Evolutionary conservation across 2,797 vertebrate species (phyloP), one percentile per base, ranked within the genome.

Genomic region (Pogonophryne albipinna): DNA sequence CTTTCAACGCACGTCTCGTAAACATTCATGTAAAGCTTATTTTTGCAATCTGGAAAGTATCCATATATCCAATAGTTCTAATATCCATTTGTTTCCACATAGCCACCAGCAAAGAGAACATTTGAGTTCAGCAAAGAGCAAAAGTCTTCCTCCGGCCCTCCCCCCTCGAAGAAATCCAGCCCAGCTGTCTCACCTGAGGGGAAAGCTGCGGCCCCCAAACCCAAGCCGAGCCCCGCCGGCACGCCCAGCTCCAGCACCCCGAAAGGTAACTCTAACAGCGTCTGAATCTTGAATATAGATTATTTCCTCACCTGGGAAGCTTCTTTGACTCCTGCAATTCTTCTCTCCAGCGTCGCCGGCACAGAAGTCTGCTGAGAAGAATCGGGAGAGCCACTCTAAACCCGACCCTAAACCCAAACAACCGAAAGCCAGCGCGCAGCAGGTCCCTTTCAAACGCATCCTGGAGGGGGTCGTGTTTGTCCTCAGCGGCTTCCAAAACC

Each of bases 401-500:
- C 45, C 85, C 0, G 71, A 87, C 53, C 81, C 78, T 3, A 87
- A 91, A 82, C 59, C 89, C 74, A 70, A 84, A 76, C 66, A 76
- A 15, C 80, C 71, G 64, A 90, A 92, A 79, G 58, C 49, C 10
- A 80, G 16, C 4, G 14, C 0, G 1, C 93, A 92, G 57, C 83
- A 80, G 5, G 87, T 94, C 1, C 93, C 93, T 1, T 87, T 95
- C 57, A 93, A 93, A 19, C 92, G 69, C 52, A 83, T 97, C 63
- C 83, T 98, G 84, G 94, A 96, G 78, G 97, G 96, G 0, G 95
- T 96, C 15, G 96, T 98, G 83, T 96, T 98, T 58, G 97, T 98
- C 50, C 92, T 98, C 71, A 98, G 97, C 0, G 97, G 97, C 57
- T 98, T 98, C 87, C 97, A 98, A 89, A 98, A 98, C 88, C 97